phyloP scores from a whole-genome alignment of 2,113 vertebrate genomes.

The Dromiciops gliroides region DNA sequence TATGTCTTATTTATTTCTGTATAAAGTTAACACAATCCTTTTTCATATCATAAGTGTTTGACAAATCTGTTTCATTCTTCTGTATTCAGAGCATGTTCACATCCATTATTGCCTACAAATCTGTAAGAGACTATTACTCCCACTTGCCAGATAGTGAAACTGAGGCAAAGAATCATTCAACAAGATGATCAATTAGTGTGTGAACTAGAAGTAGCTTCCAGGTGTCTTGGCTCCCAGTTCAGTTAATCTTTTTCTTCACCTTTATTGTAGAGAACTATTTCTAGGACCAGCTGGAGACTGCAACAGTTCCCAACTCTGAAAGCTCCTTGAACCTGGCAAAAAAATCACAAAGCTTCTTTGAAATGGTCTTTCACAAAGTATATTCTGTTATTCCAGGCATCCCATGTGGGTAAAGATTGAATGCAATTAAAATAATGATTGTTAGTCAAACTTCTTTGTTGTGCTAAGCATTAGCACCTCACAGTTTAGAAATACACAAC shows the following conservation, averaged over 20 bases:
- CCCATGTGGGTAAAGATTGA: background rate
- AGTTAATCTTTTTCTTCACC: background rate
- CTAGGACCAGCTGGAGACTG: background rate
- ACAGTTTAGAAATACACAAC: slow-evolving; percentile 61
- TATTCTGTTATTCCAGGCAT: background rate
- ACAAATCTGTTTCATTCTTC: background rate
- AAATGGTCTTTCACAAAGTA: background rate
- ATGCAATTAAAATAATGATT: background rate
- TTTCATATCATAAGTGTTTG: background rate
- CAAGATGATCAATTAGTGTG: background rate
- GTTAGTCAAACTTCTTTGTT: slow-evolving; percentile 33
- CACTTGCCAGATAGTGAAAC: too few relatives aligned
- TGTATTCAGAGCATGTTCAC: background rate
- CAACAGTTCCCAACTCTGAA: too few relatives aligned
- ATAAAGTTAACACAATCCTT: background rate
- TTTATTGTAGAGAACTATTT: background rate
- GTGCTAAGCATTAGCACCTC: slow-evolving; percentile 59
- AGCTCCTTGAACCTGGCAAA: background rate
- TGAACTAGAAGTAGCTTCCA: background rate
- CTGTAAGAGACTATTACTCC: background rate
- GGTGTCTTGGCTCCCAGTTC: background rate
- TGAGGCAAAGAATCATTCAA: background rate
- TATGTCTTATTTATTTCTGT: background rate
- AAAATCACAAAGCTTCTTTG: background rate
- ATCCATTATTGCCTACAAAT: background rate